Evolutionary conservation across 2,113 vertebrate species (phyloP), one percentile per base, ranked within the genome.

Genomic region (Grus americana): DNA sequence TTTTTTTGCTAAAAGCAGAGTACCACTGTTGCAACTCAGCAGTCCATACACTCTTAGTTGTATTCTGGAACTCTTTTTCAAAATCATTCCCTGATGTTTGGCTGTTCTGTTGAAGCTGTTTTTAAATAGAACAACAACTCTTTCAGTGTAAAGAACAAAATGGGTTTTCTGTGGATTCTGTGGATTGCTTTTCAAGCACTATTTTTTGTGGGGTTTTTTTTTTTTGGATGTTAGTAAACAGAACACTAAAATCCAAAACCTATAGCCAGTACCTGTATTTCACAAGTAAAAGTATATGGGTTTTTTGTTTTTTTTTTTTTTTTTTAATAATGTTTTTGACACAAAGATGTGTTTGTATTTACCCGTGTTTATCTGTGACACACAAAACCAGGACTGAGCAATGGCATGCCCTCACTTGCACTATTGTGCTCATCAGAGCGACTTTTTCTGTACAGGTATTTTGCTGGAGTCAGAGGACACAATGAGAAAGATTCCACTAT

Each of bases 61-160:
- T 32, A 3, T 62, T 79, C 74, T 67, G 68, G n/a, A 68, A 54
- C 38, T 91, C 26, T 50, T 86, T 92, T 86, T 74, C 26, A 29
- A 34, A 82, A 79, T 68, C 11, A 6, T 86, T 88, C 68, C 62
- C 50, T 74, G 47, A 70, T 67, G 54, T 74, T 38, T 95, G 66
- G 40, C 62, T 90, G 38, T 50, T 93, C 58, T 79, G 49, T 63
- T 70, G 50, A 49, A 82, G 34, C 18, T 93, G 11, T 79, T 91
- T 94, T 80, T 47, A 76, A 78, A 66, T 11, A 68, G 36, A 95
- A 75, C 82, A 94, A 63, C 62, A 91, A 32, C 40, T 61, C 92
- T 94, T 96, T 93, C 42, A 55, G 26, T 6, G 29, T 79, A 61
- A 90, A 78, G 79, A 85, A 68, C 75, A 94, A 85, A 91, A 74